Percentiles rank a stretch among this genome's conserved stretches.
Conservation (phyloP, 2,113 vertebrate species). For the Melanostigma gelatinosum region DNA sequence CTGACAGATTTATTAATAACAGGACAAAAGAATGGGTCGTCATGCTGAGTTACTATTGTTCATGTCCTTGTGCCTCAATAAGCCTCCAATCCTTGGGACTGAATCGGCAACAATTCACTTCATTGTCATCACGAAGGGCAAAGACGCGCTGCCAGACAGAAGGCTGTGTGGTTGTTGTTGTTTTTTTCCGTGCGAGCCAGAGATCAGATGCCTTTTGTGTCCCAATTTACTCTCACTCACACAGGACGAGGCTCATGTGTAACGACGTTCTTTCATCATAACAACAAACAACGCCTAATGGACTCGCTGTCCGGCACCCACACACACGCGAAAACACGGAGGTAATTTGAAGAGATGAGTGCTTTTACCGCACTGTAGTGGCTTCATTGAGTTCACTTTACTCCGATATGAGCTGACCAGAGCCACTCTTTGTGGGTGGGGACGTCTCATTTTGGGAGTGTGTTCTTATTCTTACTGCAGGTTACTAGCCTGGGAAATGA, state of each 20-base stretch:
- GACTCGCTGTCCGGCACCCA: slow-evolving; percentile 37
- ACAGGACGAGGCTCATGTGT: slow-evolving; percentile 38
- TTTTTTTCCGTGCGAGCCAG: background rate
- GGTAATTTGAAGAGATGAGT: slow-evolving; percentile 62
- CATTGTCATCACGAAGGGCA: slow-evolving; percentile 21
- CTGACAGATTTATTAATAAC: background rate
- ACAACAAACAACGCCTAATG: slow-evolving; percentile 61
- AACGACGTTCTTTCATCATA: slow-evolving; percentile 51
- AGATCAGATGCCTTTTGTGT: slow-evolving; percentile 40
- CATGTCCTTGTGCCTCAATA: background rate
- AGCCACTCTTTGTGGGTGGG: background rate
- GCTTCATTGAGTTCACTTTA: slow-evolving; percentile 54
- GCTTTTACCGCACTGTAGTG: slow-evolving; percentile 57
- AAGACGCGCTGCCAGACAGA: background rate
- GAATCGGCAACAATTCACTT: slow-evolving; percentile 8
- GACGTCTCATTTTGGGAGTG: slow-evolving; percentile 1
- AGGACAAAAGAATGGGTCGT: background rate
- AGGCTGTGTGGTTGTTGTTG: background rate
- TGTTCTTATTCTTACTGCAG: background rate
- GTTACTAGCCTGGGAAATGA: background rate
- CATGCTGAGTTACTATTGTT: background rate
- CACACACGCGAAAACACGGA: slow-evolving; percentile 7
- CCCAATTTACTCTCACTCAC: slow-evolving; percentile 63
- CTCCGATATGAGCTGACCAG: slow-evolving; percentile 30
- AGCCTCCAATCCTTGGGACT: background rate